Conservation (phyloP, 2,797 vertebrate species). For the Crenuchus spilurus region DNA sequence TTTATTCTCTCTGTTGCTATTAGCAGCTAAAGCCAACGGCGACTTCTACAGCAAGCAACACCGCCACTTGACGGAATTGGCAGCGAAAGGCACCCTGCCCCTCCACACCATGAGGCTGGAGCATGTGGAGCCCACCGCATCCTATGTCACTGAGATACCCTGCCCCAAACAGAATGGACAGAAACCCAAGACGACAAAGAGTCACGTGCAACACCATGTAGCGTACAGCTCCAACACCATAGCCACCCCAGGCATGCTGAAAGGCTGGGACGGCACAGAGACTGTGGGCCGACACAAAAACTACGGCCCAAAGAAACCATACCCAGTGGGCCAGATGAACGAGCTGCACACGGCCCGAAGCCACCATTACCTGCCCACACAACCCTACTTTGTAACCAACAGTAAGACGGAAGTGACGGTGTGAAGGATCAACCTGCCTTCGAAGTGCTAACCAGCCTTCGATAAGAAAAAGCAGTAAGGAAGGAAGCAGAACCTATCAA, state of each 20-base stretch:
- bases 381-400: conserved; percentile 99
- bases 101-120: conserved; percentile 84
- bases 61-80: conserved; percentile 90
- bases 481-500: conserved; percentile 55
- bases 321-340: conserved; percentile 84
- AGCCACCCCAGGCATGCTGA: conserved; percentile 76
- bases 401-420: conserved; percentile 99
- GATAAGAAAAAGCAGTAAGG: conserved; percentile 50
- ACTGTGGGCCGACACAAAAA: conserved; percentile 89
- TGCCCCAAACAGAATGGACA: conserved; percentile 85
- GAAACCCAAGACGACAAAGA: conserved; percentile 83
- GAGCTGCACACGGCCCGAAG: conserved; percentile 88
- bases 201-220: conserved; percentile 73
- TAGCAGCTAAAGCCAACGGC: conserved; percentile 93
- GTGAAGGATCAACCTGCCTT: conserved; percentile 71
- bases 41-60: conserved; percentile 91
- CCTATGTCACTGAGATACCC: conserved; percentile 78
- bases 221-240: conserved; percentile 86
- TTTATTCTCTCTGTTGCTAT: conserved; percentile 38
- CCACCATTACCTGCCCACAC: conserved; percentile 91
- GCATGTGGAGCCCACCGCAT: conserved; percentile 73
- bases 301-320: conserved; percentile 87
- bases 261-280: conserved; percentile 92
- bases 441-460: not conserved
- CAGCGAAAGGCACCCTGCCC: conserved; percentile 89